Conservation (phyloP, 2,888 invertebrate genomes). For the Melanchra persicariae region DNA sequence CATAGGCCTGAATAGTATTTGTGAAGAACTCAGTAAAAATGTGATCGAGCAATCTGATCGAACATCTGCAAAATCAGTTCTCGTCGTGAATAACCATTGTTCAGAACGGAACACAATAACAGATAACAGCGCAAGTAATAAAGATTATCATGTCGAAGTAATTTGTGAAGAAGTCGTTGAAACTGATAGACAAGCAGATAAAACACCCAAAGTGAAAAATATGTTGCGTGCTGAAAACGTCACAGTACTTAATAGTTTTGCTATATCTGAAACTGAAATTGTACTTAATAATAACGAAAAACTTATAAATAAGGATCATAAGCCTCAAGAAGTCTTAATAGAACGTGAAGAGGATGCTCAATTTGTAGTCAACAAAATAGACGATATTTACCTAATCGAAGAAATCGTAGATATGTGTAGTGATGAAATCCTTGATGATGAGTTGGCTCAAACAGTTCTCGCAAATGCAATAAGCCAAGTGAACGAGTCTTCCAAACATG, state of each 20-base stretch:
- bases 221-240: neutral
- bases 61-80: neutral
- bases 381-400: conserved; percentile 32
- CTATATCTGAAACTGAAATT: conserved; percentile 8
- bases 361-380: neutral
- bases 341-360: neutral
- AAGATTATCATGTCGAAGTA: conserved; percentile 15
- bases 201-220: neutral
- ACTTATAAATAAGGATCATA: neutral
- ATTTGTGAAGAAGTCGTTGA: conserved; percentile 30
- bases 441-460: conserved; percentile 19
- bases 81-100: neutral
- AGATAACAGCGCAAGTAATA: neutral
- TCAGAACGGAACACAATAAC: neutral
- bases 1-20: neutral
- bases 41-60: neutral
- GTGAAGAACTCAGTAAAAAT: neutral
- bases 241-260: conserved; percentile 11
- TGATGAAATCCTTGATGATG: conserved; percentile 46
- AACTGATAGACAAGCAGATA: conserved; percentile 1
- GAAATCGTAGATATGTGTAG: conserved; percentile 37
- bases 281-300: conserved; percentile 19
- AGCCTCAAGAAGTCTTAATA: neutral
- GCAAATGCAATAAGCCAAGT: neutral
- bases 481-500: neutral